Evolutionary conservation across 2,888 invertebrate species (phyloP), one percentile per base, ranked within the genome.

Genomic region (Fabriciana adippe): DNA sequence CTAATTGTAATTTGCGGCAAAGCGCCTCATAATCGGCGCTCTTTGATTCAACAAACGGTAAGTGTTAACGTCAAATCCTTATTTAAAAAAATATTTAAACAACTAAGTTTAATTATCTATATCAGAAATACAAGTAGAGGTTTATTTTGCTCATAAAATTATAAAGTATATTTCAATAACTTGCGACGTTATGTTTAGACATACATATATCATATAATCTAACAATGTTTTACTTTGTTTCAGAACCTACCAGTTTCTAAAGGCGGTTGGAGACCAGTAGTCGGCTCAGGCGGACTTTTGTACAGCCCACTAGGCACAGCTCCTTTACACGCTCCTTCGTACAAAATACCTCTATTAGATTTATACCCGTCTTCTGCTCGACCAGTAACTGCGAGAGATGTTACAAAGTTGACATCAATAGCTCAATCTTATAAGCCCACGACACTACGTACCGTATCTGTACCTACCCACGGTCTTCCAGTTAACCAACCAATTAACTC

Each of bases 201-300:
- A n/a, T n/a, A n/a, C n/a, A n/a, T n/a, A n/a, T n/a, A n/a, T n/a
- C 2, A 35, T 26, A 26, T 41, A 11, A 41, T 11, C 11, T 41
- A 41, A 35, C 35, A 35, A 41, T 41, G 11, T 41, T 41, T 41
- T 18, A 54, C 55, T 41, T 62, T n/a, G 16, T 92, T 92, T 47
- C 88, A 93, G 93, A 81, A 84, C 69, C 75, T 93, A 73, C 90
- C 93, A 72, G 83, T 92, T 76, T 91, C 93, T 56, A 93, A 94
- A 78, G 93, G 94, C 75, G 94, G 94, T 55, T 94, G 94, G 94
- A 85, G 94, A 72, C 94, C 94, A 51, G 94, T 94, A 26, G 79
- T 94, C 16, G 93, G 94, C 3, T 87, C 90, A 4, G 78, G 85
- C 26, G 88, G 90, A 1, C 79, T 89, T 0, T 69, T 88, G 1